A percentile compares a stretch with the other conserved stretches of the same genome.
These are phyloP conservation scores for Aegithalos caudatus DNA, from an alignment of 2,113 vertebrate genomes.

Conservation along the genomic window DNA sequence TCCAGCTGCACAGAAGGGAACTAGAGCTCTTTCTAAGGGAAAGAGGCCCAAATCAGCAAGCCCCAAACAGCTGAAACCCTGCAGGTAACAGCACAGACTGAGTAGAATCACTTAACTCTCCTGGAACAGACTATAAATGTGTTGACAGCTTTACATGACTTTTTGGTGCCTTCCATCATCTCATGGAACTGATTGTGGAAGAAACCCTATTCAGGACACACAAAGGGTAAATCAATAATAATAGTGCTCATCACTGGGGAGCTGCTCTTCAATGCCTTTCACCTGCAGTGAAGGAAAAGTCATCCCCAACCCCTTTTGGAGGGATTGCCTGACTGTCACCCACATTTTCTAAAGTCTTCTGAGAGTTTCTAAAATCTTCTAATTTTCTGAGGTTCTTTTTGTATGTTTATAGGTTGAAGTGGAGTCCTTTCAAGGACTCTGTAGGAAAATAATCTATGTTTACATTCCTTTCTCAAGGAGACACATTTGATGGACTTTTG, in stretches of 20 bases:
- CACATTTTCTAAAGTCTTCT: no score
- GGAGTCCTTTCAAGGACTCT: no score
- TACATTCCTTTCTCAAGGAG: no score
- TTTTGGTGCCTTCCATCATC: background rate
- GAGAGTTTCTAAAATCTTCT: no score
- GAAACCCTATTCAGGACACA: background rate
- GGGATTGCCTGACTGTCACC: background rate
- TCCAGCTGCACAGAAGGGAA: background rate
- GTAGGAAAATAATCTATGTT: no score
- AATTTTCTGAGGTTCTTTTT: no score
- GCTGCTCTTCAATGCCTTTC: background rate
- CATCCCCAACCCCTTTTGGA: background rate
- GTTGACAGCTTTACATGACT: background rate
- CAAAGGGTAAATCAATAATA: background rate
- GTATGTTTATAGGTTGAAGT: no score
- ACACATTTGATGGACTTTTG: no score
- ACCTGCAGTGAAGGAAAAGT: background rate
- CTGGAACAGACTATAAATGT: background rate
- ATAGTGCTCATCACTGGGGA: background rate
- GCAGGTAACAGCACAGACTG: background rate
- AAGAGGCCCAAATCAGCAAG: background rate
- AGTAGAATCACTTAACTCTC: background rate
- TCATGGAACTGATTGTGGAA: background rate
- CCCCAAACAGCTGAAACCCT: background rate
- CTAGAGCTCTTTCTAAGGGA: background rate